Evolutionary conservation across 2,113 vertebrate species (phyloP).

Genomic region (Ia io): DNA sequence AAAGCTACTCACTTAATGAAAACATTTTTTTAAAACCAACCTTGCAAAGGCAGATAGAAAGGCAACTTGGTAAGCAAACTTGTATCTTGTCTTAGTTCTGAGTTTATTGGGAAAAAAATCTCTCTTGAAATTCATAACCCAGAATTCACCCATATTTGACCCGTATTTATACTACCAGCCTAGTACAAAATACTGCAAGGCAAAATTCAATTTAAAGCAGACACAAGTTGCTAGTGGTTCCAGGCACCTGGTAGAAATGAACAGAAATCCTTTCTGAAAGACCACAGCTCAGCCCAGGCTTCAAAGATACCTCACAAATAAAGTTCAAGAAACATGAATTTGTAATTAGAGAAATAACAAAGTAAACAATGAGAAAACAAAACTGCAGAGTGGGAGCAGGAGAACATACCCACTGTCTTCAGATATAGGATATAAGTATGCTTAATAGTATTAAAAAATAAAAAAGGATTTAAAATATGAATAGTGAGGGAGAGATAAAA

Average conservation of each 20-base stretch:
- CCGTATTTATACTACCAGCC: neutral
- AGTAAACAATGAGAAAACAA: neutral
- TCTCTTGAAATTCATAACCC: neutral
- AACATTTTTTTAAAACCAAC: neutral
- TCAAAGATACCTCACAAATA: neutral
- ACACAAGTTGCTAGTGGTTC: neutral
- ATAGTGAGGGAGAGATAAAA: neutral
- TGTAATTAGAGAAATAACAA: neutral
- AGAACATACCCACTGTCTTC: neutral
- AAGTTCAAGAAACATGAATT: neutral
- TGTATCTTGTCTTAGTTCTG: neutral
- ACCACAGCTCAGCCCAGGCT: neutral
- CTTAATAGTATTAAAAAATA: neutral
- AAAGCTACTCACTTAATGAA: neutral
- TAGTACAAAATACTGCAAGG: neutral
- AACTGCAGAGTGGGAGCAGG: neutral
- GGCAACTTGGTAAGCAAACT: neutral
- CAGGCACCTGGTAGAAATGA: neutral
- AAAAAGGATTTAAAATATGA: neutral
- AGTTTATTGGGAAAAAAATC: neutral
- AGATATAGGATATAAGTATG: neutral
- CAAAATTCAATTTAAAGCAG: slow-evolving; percentile 5
- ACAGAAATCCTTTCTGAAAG: neutral
- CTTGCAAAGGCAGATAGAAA: neutral
- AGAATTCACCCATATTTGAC: neutral